phyloP scores from a whole-genome alignment of 2,888 invertebrate species.

The Mesoligia furuncula region DNA sequence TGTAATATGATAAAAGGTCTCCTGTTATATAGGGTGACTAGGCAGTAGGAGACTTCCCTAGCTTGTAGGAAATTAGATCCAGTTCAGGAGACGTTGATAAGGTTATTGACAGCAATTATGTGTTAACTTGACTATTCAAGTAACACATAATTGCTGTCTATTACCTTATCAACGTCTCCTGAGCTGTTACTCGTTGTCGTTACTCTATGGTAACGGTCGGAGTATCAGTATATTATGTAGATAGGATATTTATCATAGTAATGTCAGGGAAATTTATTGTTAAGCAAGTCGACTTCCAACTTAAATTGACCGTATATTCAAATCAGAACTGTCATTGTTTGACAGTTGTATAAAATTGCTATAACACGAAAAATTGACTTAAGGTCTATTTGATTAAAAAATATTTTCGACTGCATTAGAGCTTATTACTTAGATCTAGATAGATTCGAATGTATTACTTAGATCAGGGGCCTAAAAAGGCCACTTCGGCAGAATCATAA shows the following conservation, averaged over 20 bases:
- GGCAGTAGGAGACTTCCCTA: neutral
- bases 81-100: slow-evolving; percentile 13
- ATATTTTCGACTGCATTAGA: too few relatives aligned
- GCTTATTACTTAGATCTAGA: too few relatives aligned
- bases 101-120: slow-evolving; percentile 13
- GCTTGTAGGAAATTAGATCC: neutral
- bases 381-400: neutral
- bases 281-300: neutral
- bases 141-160: too few relatives aligned
- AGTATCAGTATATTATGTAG: neutral
- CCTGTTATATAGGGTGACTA: slow-evolving; percentile 45
- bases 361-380: neutral
- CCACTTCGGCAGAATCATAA: too few relatives aligned
- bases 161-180: too few relatives aligned
- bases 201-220: neutral
- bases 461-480: too few relatives aligned
- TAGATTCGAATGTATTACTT: neutral
- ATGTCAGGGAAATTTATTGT: neutral
- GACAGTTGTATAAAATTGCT: neutral
- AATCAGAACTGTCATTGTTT: neutral
- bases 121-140: too few relatives aligned
- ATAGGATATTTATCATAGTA: neutral
- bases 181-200: too few relatives aligned
- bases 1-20: slow-evolving; percentile 52
- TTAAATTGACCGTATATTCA: neutral